Evolutionary conservation across 2,113 vertebrate species (phyloP).

Genomic region (Stegostoma tigrinum): DNA sequence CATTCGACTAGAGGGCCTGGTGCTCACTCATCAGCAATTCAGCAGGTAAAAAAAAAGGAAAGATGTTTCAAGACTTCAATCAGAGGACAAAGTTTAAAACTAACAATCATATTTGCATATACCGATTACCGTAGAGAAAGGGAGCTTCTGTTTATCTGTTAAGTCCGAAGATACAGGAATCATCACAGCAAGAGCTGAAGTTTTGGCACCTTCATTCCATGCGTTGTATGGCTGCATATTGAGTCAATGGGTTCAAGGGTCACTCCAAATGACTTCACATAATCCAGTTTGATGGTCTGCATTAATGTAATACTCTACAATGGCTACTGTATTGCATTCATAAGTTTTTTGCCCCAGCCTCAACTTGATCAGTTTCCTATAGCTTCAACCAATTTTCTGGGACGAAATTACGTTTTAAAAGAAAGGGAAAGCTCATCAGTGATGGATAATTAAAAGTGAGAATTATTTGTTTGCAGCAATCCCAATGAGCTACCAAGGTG

Average conservation of each 20-base stretch:
- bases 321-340: neutral
- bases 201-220: neutral
- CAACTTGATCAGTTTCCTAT: neutral
- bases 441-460: neutral
- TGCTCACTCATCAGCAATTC: slow-evolving; percentile 96
- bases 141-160: neutral
- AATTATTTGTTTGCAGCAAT: neutral
- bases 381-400: too few relatives aligned
- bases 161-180: neutral
- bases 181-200: neutral
- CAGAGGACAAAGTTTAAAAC: neutral
- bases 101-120: neutral
- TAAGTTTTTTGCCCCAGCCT: neutral
- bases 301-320: neutral
- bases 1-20: slow-evolving; percentile 86
- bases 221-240: neutral
- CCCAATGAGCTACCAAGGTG: neutral
- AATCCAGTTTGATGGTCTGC: neutral
- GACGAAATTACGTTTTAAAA: neutral
- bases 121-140: neutral
- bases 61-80: neutral
- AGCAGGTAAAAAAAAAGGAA: slow-evolving; percentile 68
- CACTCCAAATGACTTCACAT: neutral
- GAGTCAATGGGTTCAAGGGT: neutral
- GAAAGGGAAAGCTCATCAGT: neutral